phyloP scores from a whole-genome alignment of 1,140 invertebrate genomes.

The Stenopsyche tienmushanensis region DNA sequence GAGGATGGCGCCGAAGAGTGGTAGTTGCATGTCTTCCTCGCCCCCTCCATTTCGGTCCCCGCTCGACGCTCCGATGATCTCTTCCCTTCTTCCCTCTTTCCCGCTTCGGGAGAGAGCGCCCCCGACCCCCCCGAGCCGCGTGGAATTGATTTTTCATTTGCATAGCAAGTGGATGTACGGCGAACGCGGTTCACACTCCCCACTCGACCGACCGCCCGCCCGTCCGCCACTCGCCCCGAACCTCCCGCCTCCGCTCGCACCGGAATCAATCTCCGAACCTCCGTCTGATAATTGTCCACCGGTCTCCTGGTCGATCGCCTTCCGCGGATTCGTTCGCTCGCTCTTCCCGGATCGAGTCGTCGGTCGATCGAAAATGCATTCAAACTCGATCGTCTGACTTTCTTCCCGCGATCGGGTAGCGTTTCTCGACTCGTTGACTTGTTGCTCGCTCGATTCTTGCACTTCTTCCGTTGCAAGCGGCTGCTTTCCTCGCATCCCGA shows the following conservation, averaged over 20 bases:
- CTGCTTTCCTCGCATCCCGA: too few relatives aligned
- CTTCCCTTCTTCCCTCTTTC: background rate
- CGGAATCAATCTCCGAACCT: background rate
- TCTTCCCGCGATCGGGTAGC: too few relatives aligned
- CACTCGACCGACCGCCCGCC: background rate
- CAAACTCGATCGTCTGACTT: too few relatives aligned
- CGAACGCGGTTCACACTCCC: background rate
- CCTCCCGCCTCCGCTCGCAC: background rate
- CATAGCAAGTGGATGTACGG: conserved; percentile 34
- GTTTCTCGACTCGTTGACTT: too few relatives aligned
- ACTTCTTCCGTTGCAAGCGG: too few relatives aligned
- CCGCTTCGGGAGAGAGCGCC: background rate
- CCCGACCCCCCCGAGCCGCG: background rate
- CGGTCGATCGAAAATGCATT: too few relatives aligned
- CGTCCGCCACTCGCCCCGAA: background rate
- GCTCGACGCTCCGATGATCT: background rate
- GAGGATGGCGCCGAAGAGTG: too few relatives aligned
- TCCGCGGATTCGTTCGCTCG: background rate
- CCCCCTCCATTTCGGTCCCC: background rate
- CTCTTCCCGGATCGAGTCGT: too few relatives aligned
- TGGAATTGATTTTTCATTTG: conserved; percentile 42
- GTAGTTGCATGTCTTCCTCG: too few relatives aligned
- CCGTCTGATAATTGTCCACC: too few relatives aligned
- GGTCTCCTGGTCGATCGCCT: background rate
- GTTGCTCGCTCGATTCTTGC: too few relatives aligned